These are phyloP conservation scores for Zygaena filipendulae DNA, from an alignment of 2,888 invertebrate genomes.

Conservation along the genomic window DNA sequence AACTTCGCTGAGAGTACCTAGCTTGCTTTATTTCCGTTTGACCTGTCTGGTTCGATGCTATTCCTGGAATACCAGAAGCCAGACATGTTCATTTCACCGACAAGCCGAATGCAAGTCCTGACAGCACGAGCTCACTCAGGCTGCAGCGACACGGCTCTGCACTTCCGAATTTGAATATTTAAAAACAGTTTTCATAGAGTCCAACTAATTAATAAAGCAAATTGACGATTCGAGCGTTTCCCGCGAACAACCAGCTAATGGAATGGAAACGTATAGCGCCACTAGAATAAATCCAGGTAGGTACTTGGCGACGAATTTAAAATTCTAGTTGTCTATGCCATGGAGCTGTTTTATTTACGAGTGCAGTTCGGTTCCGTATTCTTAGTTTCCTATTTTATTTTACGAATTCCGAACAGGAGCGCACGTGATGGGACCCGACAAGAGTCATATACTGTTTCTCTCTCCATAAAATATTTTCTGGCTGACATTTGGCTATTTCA, in stretches of 20 bases:
- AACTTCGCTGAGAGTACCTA: conserved; percentile 57
- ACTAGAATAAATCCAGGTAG: no score
- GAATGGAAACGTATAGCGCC: conserved; percentile 30
- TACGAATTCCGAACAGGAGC: conserved; percentile 40
- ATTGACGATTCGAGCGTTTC: conserved; percentile 35
- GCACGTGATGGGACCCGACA: conserved; percentile 41
- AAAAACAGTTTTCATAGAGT: no score
- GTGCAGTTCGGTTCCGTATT: conserved; percentile 39
- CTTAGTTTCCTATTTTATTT: conserved; percentile 50
- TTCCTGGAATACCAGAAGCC: conserved; percentile 46
- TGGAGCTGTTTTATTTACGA: conserved; percentile 41
- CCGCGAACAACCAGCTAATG: conserved; percentile 31
- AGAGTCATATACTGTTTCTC: conserved; percentile 25
- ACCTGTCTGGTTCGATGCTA: conserved; percentile 56
- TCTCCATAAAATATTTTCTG: conserved; percentile 49
- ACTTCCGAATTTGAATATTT: conserved; percentile 60
- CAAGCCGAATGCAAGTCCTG: conserved; percentile 55
- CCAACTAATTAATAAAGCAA: conserved; percentile 46
- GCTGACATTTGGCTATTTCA: conserved; percentile 43
- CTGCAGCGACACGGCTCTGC: conserved; percentile 54
- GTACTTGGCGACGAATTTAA: no score
- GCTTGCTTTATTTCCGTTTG: conserved; percentile 63
- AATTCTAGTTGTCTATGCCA: conserved; percentile 36
- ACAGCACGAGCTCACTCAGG: conserved; percentile 36
- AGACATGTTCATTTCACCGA: conserved; percentile 57